Percentiles rank a stretch among this genome's conserved stretches.
Conservation (phyloP, 2,888 invertebrate genomes). For the Gryllus longicercus region DNA sequence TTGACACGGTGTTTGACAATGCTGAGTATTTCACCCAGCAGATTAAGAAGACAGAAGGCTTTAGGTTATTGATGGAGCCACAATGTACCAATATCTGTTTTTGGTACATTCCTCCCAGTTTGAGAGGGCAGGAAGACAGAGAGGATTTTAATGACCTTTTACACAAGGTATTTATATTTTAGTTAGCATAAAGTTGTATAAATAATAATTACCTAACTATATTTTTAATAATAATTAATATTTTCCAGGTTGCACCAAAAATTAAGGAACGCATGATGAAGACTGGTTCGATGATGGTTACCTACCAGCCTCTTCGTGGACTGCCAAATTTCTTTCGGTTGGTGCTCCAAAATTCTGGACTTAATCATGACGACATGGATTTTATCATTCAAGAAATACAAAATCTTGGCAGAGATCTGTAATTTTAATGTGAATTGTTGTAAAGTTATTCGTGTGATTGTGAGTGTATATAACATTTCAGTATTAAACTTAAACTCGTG, state of each 20-base stretch:
- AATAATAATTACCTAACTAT: too few relatives aligned
- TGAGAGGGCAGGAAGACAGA: conserved; percentile 54
- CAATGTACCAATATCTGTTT: conserved; percentile 95
- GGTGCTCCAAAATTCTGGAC: conserved; percentile 85
- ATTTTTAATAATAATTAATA: not conserved
- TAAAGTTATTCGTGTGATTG: too few relatives aligned
- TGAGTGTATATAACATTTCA: too few relatives aligned
- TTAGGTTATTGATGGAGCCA: conserved; percentile 69
- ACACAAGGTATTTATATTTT: conserved; percentile 53
- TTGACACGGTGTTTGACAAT: conserved; percentile 73
- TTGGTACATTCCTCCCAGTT: conserved; percentile 87
- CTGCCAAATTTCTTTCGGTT: conserved; percentile 93
- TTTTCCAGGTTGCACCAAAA: conserved; percentile 71
- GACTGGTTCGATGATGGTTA: conserved; percentile 92
- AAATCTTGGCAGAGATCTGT: conserved; percentile 70
- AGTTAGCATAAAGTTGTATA: not conserved
- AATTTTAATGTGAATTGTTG: conserved; percentile 35
- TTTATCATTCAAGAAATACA: conserved; percentile 87
- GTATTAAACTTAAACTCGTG: too few relatives aligned
- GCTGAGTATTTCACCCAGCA: conserved; percentile 66
- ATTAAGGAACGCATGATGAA: conserved; percentile 95
- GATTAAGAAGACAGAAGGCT: conserved; percentile 66
- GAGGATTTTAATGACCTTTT: conserved; percentile 62
- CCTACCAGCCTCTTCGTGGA: conserved; percentile 84
- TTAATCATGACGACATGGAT: conserved; percentile 78